Evolutionary conservation across 2,113 vertebrate species (phyloP).

Genomic region (Paracanthobrama guichenoti): DNA sequence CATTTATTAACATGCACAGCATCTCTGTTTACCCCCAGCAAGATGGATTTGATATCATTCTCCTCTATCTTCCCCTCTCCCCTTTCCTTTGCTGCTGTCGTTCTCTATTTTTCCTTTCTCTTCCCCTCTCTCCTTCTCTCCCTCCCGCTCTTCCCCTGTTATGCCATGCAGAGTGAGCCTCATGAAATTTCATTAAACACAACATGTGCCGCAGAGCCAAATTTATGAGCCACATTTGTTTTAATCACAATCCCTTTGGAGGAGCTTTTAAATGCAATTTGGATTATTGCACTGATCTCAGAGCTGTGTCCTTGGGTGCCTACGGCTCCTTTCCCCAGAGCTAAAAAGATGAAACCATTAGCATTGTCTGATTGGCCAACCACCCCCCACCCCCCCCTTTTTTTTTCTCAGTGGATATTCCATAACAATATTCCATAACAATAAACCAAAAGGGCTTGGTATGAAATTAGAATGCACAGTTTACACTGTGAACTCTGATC

Average conservation of each 20-base stretch:
- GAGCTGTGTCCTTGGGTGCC: slow-evolving; percentile 60
- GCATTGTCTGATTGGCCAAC: slow-evolving; percentile 21
- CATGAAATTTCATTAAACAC: slow-evolving; percentile 99
- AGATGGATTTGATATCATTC: slow-evolving; percentile 96
- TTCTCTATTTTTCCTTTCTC: slow-evolving; percentile 57
- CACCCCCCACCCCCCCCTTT: too few species aligned
- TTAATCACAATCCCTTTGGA: slow-evolving; percentile 79
- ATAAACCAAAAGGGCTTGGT: not conserved
- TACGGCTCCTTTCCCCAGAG: slow-evolving; percentile 31
- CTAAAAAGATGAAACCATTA: slow-evolving; percentile 24
- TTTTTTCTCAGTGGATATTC: slow-evolving; percentile 16
- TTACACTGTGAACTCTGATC: slow-evolving; percentile 2
- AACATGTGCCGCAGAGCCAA: slow-evolving; percentile 86
- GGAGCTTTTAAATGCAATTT: slow-evolving; percentile 77
- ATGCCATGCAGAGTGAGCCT: slow-evolving; percentile 83
- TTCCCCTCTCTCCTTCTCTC: slow-evolving; percentile 32
- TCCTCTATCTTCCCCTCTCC: slow-evolving; percentile 38
- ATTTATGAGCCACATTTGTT: slow-evolving; percentile 95
- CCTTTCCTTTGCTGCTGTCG: not conserved
- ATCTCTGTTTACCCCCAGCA: slow-evolving; percentile 91
- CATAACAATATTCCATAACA: slow-evolving; percentile 9
- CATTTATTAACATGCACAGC: slow-evolving; percentile 93
- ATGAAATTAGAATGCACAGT: not conserved
- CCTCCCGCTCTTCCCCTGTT: slow-evolving; percentile 45
- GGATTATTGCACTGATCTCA: slow-evolving; percentile 74